Base-by-base conservation (phyloP, 2,797 vertebrate genomes). In the Synaphobranchus kaupii region DNA sequence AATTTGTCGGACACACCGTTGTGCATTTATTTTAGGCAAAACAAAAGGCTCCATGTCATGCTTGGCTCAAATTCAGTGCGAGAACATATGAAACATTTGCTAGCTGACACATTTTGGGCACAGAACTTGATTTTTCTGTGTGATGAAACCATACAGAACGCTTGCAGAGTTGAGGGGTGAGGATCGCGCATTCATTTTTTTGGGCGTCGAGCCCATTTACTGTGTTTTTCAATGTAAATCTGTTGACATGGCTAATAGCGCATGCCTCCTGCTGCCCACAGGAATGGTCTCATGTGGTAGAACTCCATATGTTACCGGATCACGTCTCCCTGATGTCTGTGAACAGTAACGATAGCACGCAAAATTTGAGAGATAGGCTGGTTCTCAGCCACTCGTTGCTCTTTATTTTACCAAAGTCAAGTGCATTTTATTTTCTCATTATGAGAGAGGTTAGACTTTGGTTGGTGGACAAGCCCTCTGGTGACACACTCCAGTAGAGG, bases 101-200 rank as follows among this genome's bases (percentile, higher is more conserved):
- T 76, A 76, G 48, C 44, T 25, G 76, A 80, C 76, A 80, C 76
- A 80, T 50, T 50, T 80, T 80, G 25, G 76, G 76, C 76, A 48
- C 76, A 48, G 44, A 48, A n/a, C 3, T 50, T 20, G 7, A 80
- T 6, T 31, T 76, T 22, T 73, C 39, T 44, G 31, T 71, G 73
- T 44, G 73, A 76, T 44, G 34, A 76, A 76, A 47, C 31, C 12
- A 1, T 6, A 15, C 7, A 12, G 34, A 44, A 34, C n/a, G 2
- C 34, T 76, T 22, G 73, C 34, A 44, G 73, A 17, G 15, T 20
- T 44, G 73, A 76, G 15, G 34, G 73, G 73, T 25, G 76, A 44
- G 76, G 76, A 12, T n/a, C 44, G 25, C 8, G 47, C n/a, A 44
- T 3, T 12, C 73, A 22, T 78, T 7, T 20, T 12, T 78, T 5